Percentiles rank a stretch among this genome's conserved stretches.
Evolutionary conservation across 2,797 vertebrate genomes (phyloP).

Genomic region (Cyprinodon diabolis): DNA sequence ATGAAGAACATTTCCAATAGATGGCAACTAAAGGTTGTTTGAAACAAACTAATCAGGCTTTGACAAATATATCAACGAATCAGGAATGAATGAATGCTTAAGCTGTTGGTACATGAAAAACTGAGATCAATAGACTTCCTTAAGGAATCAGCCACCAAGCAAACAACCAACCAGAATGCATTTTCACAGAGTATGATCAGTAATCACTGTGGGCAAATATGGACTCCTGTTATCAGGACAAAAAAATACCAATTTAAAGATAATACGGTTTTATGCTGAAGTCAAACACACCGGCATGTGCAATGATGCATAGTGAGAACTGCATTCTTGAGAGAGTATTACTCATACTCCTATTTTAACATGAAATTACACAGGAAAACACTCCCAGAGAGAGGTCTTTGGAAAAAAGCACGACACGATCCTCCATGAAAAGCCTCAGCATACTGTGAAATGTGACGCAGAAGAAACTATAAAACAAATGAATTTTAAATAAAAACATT

Average conservation of each 20-base stretch:
- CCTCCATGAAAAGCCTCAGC: conserved; percentile 26
- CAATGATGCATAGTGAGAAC: background rate
- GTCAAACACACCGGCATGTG: background rate
- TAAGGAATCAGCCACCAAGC: background rate
- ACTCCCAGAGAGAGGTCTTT: conserved; percentile 24
- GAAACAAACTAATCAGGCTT: background rate
- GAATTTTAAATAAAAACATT: conserved; percentile 15
- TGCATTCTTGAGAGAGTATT: conserved; percentile 12
- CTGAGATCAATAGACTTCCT: background rate
- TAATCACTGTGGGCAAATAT: background rate
- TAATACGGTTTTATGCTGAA: background rate
- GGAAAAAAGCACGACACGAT: conserved; percentile 14
- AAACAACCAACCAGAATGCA: background rate
- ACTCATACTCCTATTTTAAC: conserved; percentile 22
- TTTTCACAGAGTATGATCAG: background rate
- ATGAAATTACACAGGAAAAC: conserved; percentile 28
- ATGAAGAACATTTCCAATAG: background rate
- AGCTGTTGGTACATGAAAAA: background rate
- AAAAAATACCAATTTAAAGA: background rate
- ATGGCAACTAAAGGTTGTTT: background rate
- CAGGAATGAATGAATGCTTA: background rate
- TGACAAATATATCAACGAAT: background rate
- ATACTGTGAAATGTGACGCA: conserved; percentile 38
- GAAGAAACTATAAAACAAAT: conserved; percentile 38
- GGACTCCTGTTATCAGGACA: background rate